These are phyloP conservation scores for Samia ricini DNA, from an alignment of 1,140 invertebrate genomes.

Conservation along the genomic window DNA sequence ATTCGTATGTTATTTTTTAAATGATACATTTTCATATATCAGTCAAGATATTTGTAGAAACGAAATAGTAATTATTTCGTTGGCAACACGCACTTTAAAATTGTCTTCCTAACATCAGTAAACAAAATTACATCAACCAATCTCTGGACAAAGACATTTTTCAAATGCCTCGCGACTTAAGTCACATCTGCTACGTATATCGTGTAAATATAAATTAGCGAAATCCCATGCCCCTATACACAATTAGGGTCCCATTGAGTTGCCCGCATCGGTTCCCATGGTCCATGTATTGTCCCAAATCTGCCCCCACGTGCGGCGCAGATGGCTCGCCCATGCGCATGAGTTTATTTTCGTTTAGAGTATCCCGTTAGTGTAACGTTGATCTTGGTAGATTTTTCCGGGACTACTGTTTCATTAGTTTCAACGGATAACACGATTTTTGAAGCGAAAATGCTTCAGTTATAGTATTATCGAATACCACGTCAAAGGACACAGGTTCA, in stretches of 20 bases:
- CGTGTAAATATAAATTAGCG: constrained; percentile 9
- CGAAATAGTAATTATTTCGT: too few species aligned
- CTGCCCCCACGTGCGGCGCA: constrained; percentile 42
- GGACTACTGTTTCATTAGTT: neutral
- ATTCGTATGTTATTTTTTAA: too few species aligned
- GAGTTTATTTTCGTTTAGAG: constrained; percentile 35
- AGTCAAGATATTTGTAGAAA: too few species aligned
- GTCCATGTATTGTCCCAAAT: constrained; percentile 35
- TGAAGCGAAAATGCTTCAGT: too few species aligned
- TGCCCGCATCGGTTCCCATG: constrained; percentile 41
- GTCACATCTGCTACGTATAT: constrained; percentile 5
- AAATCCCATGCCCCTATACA: constrained; percentile 20
- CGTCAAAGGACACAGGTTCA: too few species aligned
- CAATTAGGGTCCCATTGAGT: constrained; percentile 32
- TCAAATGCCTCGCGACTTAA: too few species aligned
- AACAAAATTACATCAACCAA: too few species aligned
- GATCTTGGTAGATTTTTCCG: neutral
- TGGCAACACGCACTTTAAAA: too few species aligned
- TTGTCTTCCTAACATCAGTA: too few species aligned
- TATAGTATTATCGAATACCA: too few species aligned
- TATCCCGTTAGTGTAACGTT: neutral
- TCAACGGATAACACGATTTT: too few species aligned
- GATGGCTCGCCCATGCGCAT: constrained; percentile 29
- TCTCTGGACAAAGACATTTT: neutral
- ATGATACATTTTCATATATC: too few species aligned